A percentile compares a stretch with the other conserved stretches of the same genome.
These are phyloP conservation scores for Phyllostomus discolor DNA, from an alignment of 2,113 vertebrate species.

Conservation along the genomic window DNA sequence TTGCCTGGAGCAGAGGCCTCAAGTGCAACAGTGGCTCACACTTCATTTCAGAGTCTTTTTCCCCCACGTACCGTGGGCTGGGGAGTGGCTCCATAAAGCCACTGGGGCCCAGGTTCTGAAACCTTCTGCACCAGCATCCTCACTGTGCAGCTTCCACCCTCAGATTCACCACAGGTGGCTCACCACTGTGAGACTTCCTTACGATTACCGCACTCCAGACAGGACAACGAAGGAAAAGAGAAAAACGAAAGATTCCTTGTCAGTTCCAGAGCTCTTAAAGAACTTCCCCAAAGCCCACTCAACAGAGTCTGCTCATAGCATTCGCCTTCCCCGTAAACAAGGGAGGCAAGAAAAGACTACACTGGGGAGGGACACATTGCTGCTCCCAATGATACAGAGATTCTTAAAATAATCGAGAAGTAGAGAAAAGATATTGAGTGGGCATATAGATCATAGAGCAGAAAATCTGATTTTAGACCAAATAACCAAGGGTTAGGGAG, in stretches of 20 bases:
- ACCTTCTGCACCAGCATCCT: not conserved
- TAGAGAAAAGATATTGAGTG: not conserved
- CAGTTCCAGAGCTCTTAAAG: not conserved
- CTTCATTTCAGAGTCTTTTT: not conserved
- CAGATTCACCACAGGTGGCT: not conserved
- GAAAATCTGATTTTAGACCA: not conserved
- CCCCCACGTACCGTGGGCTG: not conserved
- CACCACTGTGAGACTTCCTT: not conserved
- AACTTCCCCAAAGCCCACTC: not conserved
- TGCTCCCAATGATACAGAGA: not conserved
- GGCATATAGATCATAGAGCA: not conserved
- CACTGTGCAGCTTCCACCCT: not conserved
- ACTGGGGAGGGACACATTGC: not conserved
- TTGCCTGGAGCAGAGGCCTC: not conserved
- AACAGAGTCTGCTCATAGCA: not conserved
- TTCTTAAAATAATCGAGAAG: not conserved
- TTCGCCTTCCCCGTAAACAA: not conserved
- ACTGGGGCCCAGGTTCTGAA: not conserved
- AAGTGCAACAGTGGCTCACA: not conserved
- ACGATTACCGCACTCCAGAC: not conserved
- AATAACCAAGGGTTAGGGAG: not conserved
- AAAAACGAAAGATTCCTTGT: not conserved
- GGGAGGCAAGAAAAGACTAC: not conserved
- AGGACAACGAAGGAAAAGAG: not conserved
- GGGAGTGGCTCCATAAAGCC: not conserved